A percentile compares a stretch with the other conserved stretches of the same genome.
These are phyloP conservation scores for Drosophila athabasca DNA, from an alignment of 1,140 invertebrate genomes.

Conservation along the genomic window DNA sequence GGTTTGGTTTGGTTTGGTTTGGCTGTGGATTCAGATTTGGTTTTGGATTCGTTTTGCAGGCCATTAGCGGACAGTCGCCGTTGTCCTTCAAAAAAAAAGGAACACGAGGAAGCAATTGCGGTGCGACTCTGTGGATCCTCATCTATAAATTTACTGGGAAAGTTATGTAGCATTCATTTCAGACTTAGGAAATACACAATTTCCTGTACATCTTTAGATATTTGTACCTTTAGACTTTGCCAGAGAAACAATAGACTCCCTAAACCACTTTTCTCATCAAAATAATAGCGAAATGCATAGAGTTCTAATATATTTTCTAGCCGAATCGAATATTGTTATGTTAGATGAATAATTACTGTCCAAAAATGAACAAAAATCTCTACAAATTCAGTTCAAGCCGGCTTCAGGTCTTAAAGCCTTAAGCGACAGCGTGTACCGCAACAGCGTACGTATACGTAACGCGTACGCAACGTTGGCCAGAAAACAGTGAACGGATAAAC, in stretches of 20 bases:
- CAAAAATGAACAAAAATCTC: conserved; percentile 8
- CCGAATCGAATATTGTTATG: too few species aligned
- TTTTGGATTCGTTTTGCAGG: conserved; percentile 14
- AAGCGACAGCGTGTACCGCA: neutral
- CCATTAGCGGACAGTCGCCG: conserved; percentile 31
- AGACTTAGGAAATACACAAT: too few species aligned
- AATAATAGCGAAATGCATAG: too few species aligned
- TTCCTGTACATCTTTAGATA: too few species aligned
- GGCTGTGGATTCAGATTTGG: conserved; percentile 18
- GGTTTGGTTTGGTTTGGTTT: too few species aligned
- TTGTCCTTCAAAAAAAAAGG: conserved; percentile 31
- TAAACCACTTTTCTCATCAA: too few species aligned
- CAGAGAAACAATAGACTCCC: too few species aligned
- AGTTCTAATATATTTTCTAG: too few species aligned
- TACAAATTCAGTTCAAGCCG: too few species aligned
- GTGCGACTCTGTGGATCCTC: conserved; percentile 4
- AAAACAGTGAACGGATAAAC: conserved; percentile 31
- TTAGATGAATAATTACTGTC: neutral
- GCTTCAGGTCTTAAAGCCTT: conserved; percentile 17
- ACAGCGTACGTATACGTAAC: conserved; percentile 16
- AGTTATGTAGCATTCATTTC: too few species aligned
- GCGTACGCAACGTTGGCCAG: conserved; percentile 48
- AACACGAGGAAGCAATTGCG: conserved; percentile 47
- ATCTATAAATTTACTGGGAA: too few species aligned
- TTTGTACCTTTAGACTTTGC: too few species aligned